Evolutionary conservation across 2,888 invertebrate genomes (phyloP).

Genomic region (Didymodactylos carnosus): DNA sequence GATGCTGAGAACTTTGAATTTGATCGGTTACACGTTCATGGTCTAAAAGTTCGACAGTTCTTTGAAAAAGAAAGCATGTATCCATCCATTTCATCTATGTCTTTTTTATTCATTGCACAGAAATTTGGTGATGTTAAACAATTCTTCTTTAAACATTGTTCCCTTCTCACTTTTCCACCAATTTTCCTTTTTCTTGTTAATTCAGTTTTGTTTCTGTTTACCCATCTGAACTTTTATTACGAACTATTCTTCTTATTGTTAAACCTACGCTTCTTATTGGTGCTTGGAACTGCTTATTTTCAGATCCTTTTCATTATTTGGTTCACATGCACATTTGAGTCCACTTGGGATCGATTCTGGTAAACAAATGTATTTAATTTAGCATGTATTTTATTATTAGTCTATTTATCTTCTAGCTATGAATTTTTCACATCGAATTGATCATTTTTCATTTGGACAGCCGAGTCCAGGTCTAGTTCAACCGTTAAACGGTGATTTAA

Average conservation of each 20-base stretch:
- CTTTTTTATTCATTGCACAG: too few species aligned
- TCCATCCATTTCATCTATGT: too few species aligned
- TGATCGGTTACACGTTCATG: background rate
- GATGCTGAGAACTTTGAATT: background rate
- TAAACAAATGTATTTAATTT: background rate
- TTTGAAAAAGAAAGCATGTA: background rate
- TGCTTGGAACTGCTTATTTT: background rate
- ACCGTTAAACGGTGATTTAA: constrained; percentile 82
- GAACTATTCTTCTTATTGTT: background rate
- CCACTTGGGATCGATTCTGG: constrained; percentile 21
- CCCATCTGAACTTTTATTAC: background rate
- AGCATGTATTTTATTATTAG: background rate
- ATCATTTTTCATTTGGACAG: constrained; percentile 78
- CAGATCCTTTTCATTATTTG: constrained; percentile 29
- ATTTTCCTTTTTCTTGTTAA: too few species aligned
- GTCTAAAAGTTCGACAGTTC: background rate
- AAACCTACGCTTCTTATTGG: background rate
- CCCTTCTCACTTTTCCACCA: too few species aligned
- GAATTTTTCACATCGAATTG: constrained; percentile 87
- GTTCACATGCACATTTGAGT: constrained; percentile 31
- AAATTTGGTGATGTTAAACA: too few species aligned
- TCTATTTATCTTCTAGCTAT: constrained; percentile 40
- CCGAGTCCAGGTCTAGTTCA: constrained; percentile 67
- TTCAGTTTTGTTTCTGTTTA: background rate
- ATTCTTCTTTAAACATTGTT: too few species aligned